Evolutionary conservation across 2,113 vertebrate species (phyloP), one percentile per base, ranked within the genome.

Genomic region (Brachyhypopomus gauderio): DNA sequence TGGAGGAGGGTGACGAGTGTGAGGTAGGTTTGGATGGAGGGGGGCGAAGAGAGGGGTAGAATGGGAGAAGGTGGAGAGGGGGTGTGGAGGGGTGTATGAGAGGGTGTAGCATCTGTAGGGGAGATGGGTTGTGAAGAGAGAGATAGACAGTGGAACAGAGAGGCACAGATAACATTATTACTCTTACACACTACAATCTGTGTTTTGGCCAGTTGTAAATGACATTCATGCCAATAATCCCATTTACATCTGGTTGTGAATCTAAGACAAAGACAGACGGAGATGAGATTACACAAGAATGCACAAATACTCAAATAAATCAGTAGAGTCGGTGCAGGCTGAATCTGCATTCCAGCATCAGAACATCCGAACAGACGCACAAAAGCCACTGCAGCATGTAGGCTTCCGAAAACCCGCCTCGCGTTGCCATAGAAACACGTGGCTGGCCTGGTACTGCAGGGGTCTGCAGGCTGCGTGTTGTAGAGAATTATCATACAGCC

Each of bases 391-490:
- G 84, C 87, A 87, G 84, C 83, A n/a, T 85, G 86, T 69, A 83
- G 86, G 85, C 87, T 87, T 78, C 88, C 72, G 63, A 81, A 90
- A 86, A 58, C 86, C 89, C 87, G 85, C 86, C 66, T 83, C 88
- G 86, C 85, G 93, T 94, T 93, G 88, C 92, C 92, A 93, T 92
- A 89, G 93, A 90, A 93, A 94, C 93, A 12, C 45, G 12, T 14
- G 78, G 89, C 86, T 48, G 2, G 59, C 27, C 52, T 55, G 34
- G 58, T 27, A 64, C 45, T 25, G 41, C 87, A 87, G 80, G 11
- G 30, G 89, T 90, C 88, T 87, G 88, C 79, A 89, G 88, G 88
- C 92, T 91, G 90, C 90, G 88, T 87, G 89, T 88, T 89, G 87
- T 88, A 90, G 91, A 88, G 88, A 90, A 91, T 92, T 89, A 90